Conservation (phyloP, 2,113 vertebrate genomes). For the Forbesichthys agassizii region DNA sequence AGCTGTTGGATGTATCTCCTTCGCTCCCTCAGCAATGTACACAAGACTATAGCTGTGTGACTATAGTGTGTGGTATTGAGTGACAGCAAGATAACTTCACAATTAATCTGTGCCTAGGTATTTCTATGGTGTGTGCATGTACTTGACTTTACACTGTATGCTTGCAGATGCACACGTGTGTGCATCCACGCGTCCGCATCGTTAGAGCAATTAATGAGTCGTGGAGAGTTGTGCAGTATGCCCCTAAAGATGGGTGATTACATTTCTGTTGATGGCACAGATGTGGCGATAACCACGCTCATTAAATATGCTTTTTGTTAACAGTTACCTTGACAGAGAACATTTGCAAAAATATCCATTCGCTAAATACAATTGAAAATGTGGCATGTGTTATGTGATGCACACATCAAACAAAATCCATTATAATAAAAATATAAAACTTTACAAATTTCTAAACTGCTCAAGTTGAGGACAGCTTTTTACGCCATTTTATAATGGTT, state of each 20-base stretch:
- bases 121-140: not conserved
- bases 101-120: too few species aligned
- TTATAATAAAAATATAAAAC: too few species aligned
- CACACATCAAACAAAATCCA: too few species aligned
- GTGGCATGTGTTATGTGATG: too few species aligned
- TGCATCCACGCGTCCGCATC: constrained; percentile 17
- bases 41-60: not conserved
- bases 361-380: too few species aligned
- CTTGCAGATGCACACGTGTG: not conserved
- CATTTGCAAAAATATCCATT: not conserved
- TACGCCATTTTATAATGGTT: too few species aligned
- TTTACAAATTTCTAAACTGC: too few species aligned
- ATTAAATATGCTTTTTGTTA: constrained; percentile 21
- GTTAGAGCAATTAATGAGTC: constrained; percentile 40
- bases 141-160: not conserved
- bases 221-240: constrained; percentile 11
- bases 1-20: constrained; percentile 14
- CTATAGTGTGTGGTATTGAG: not conserved
- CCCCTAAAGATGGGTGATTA: constrained; percentile 35
- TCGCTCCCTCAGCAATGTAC: not conserved
- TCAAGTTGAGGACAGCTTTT: too few species aligned
- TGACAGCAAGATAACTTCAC: not conserved
- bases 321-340: constrained; percentile 17
- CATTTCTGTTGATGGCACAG: constrained; percentile 44
- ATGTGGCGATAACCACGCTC: constrained; percentile 33